Evolutionary conservation across 2,113 vertebrate genomes (phyloP), one percentile per base, ranked within the genome.

Genomic region (Pica pica): DNA sequence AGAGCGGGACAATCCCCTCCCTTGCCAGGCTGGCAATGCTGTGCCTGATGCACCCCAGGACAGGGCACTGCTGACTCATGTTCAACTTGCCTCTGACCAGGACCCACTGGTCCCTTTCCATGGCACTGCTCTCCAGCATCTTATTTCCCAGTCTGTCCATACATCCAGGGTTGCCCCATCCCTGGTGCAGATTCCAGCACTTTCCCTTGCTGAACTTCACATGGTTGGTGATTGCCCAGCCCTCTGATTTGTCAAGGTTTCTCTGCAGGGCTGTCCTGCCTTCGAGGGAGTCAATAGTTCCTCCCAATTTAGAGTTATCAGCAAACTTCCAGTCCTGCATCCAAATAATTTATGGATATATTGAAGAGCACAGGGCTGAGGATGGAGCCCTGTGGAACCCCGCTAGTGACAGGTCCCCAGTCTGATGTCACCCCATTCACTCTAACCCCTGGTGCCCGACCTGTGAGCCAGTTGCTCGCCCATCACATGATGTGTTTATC

Each of bases 281-380:
- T 6, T 39, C 3, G 1, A 55, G 65, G 11, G 7, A 50, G 23
- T 18, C 16, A n/a, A 10, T 11, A 70, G 12, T 41, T 79, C 5
- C 13, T 63, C 19, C 4, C 13, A 7, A 0, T 57, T 68, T 81
- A 5, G 21, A 39, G 39, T 39, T 39, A 39, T 52, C 6, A 17
- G 4, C 28, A n/a, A 14, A 5, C n/a, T 75, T 61, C 28, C 23
- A 63, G 47, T 78, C 23, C 2, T 46, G 3, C 47, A 46, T 24
- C 22, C 19, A 39, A 10, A 15, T 60, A 0, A 27, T 20, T 70
- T 8, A 9, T 47, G 23, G 55, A 61, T 41, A 70, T 41, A 28
- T 2, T 55, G 19, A 70, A n/a, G 49, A 55, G 30, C 2, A 6
- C 3, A 2, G 39, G 8, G 10, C 6, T 0, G 0, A 53, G 11